Conservation (phyloP, 2,113 vertebrate species). For the Periophthalmodon schlosseri region DNA sequence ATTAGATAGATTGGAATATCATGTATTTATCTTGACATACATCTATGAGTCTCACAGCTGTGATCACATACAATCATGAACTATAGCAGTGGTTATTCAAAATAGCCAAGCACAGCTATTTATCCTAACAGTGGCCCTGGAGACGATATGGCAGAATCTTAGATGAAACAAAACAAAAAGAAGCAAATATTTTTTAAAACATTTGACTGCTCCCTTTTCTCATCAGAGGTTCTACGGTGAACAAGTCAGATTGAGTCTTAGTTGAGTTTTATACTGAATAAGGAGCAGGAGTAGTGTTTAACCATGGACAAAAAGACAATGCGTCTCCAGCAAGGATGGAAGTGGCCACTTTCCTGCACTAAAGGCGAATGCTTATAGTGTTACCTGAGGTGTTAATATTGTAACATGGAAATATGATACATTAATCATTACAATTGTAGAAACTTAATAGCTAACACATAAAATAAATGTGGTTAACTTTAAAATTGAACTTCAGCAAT, state of each 20-base stretch:
- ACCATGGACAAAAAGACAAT: not conserved
- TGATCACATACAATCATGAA: too few species aligned
- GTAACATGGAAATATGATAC: not conserved
- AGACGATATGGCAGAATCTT: too few species aligned
- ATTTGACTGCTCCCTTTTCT: too few species aligned
- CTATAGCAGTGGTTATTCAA: too few species aligned
- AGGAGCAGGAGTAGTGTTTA: not conserved
- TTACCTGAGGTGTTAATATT: not conserved
- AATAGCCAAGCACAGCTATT: too few species aligned
- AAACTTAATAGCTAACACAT: not conserved
- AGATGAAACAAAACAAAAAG: too few species aligned
- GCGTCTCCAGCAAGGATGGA: not conserved
- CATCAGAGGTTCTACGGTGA: not conserved
- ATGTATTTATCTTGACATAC: too few species aligned
- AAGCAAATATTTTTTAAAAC: too few species aligned
- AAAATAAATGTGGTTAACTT: not conserved
- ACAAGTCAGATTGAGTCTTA: not conserved
- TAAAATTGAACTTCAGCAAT: not conserved
- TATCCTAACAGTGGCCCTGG: too few species aligned
- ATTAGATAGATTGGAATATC: too few species aligned
- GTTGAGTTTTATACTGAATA: not conserved
- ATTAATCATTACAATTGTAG: not conserved
- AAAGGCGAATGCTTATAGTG: not conserved
- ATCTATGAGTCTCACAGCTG: too few species aligned
- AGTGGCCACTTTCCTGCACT: not conserved